Evolutionary conservation across 2,797 vertebrate genomes (phyloP), one percentile per base, ranked within the genome.

Genomic region (Dromococcyx pavoninus): DNA sequence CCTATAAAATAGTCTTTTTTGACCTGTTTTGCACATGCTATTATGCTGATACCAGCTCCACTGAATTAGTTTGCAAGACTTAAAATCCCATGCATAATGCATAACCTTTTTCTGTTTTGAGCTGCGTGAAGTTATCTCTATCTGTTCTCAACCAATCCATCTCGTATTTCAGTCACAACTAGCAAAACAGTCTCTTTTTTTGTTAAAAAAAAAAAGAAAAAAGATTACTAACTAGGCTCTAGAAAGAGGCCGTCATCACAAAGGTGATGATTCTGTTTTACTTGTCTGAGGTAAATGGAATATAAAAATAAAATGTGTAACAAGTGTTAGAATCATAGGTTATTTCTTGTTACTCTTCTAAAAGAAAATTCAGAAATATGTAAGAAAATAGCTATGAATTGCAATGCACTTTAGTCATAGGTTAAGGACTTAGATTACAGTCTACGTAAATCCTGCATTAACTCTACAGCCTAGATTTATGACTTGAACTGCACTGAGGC

Each of bases 111-210:
- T 27, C 25, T 9, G 7, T 77, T 44, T 85, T 5, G 33, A 53
- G 39, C 23, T 27, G 23, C 10, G 3, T 17, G 5, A 3, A 5
- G 3, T 50, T 62, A 8, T 18, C 16, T 44, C 0, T 0, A 28
- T 41, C 23, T 4, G 9, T 25, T 83, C 62, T 67, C 17, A 22
- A 35, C 48, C 32, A n/a, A 15, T 37, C 21, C 10, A 50, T 5
- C 5, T 22, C 32, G 9, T 48, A n/a, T 74, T 84, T 78, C 2
- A 70, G 19, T 76, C 77, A 39, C 51, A 69, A 65, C 7, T 65
- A 12, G 4, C 16, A 33, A 85, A 62, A 8, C 5, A 13, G 15
- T n/a, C 33, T 24, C 7, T 51, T 11, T 35, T 65, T 28, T 10
- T 12, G 11, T 58, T 27, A 32, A 37, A 57, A 37, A n/a, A 56